Base-by-base conservation (phyloP, 2,888 invertebrate species). In the Drosophila emarginata region DNA sequence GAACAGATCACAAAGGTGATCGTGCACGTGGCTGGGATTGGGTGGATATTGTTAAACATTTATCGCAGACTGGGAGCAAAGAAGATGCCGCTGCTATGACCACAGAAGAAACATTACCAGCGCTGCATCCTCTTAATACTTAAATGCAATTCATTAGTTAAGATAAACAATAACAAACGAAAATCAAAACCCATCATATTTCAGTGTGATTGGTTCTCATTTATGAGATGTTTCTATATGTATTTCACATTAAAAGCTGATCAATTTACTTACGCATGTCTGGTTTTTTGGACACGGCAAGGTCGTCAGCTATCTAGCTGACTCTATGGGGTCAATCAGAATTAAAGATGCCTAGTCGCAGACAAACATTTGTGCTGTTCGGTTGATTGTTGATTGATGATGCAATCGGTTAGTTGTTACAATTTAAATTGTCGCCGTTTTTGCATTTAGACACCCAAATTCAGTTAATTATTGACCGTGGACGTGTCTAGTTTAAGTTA, bases 21-120 rank as follows among this genome's bases (percentile, higher is more conserved):
- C 94, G 94, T 76, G 96, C 97, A 0, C 93, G 98, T 28, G 99
- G 99, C 0, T 97, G 95, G 94, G 95, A 99, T 92, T 99, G 99
- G 98, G 95, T 98, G 9, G 98, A 98, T 90, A 95, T 99, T 72
- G 95, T 99, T n/a, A 97, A 97, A 91, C 99, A 99, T 92, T 93
- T 99, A 67, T 97, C 97, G 9, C 98, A 98, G 90, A 95, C 95
- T 4, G 92, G 92, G 15, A 84, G 84, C 64, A 91, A 91, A 67
- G 88, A 90, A 12, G 89, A 90, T 15, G 64, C 76, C 5, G 72
- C 70, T 4, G 65, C 89, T 6, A 61, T 58, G 5, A 61, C 73
- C 6, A 53, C 64, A 15, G 61, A 37, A 18, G 50, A 59, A 58
- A 60, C 74, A 51, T 69, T 68, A 2, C 61, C 71, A 5, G 61